Evolutionary conservation across 1,140 invertebrate genomes (phyloP).

Genomic region (Penaeus japonicus): DNA sequence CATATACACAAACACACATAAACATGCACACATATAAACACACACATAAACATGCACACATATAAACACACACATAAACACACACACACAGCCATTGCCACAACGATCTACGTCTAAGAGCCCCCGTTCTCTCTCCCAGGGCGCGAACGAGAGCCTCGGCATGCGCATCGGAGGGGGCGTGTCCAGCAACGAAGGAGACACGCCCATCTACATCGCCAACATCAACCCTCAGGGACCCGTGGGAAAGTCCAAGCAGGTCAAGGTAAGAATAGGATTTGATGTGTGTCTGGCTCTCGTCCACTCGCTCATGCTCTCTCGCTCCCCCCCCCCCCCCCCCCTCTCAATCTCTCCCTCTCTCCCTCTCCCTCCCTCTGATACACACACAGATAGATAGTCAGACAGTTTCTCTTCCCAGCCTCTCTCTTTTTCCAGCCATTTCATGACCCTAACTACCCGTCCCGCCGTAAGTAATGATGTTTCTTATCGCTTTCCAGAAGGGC

Average conservation of each 20-base stretch:
- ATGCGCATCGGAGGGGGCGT: constrained; percentile 68
- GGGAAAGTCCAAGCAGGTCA: constrained; percentile 66
- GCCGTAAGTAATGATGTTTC: neutral
- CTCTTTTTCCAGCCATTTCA: no score
- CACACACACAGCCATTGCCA: no score
- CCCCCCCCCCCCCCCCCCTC: no score
- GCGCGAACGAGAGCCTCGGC: constrained; percentile 65
- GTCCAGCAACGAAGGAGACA: constrained; percentile 66
- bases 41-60: no score
- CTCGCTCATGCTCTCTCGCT: no score
- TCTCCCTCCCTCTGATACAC: no score
- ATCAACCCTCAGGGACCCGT: constrained; percentile 67
- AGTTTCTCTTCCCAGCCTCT: no score
- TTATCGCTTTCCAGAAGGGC: constrained; percentile 65
- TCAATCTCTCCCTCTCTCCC: no score
- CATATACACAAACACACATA: no score
- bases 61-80: no score
- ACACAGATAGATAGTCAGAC: no score
- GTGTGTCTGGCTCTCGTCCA: neutral
- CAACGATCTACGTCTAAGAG: neutral
- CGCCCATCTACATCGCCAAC: constrained; percentile 68
- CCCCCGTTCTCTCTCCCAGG: constrained; percentile 25
- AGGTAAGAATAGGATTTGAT: constrained; percentile 62
- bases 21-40: no score
- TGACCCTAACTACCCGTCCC: neutral